Evolutionary conservation across 1,140 invertebrate species (phyloP).

Genomic region (Drosophila varians): DNA sequence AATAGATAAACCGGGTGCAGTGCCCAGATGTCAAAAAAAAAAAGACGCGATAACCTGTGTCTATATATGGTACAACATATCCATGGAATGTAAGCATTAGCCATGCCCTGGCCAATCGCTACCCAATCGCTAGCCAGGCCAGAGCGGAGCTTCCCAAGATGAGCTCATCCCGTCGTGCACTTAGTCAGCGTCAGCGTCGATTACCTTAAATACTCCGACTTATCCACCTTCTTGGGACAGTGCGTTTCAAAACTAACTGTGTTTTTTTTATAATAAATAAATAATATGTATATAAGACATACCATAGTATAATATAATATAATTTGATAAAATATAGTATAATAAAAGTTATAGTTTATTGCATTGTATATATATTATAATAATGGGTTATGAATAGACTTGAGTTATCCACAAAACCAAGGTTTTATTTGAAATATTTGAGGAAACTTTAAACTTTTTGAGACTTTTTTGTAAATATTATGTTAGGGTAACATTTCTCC

Average conservation of each 20-base stretch:
- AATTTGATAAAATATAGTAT: too few species aligned
- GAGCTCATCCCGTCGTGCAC: constrained; percentile 43
- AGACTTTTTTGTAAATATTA: too few species aligned
- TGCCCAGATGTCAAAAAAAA: neutral
- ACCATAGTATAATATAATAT: too few species aligned
- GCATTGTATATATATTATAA: too few species aligned
- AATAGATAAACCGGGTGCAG: constrained; percentile 1
- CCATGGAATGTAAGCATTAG: neutral
- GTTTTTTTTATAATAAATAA: too few species aligned
- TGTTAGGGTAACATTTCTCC: too few species aligned
- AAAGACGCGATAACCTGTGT: neutral
- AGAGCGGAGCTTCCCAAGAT: constrained; percentile 16
- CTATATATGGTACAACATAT: neutral
- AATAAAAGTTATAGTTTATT: too few species aligned
- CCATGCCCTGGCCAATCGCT: neutral
- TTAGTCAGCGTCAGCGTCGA: constrained; percentile 44
- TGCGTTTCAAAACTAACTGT: neutral
- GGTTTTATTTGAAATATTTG: too few species aligned
- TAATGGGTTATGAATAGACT: too few species aligned
- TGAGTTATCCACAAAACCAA: too few species aligned
- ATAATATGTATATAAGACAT: too few species aligned
- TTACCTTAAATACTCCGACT: constrained; percentile 13
- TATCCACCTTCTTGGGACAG: constrained; percentile 21
- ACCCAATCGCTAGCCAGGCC: neutral
- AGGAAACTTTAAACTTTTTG: too few species aligned